phyloP scores from a whole-genome alignment of 2,888 invertebrate genomes.

The Hecatera dysodea region DNA sequence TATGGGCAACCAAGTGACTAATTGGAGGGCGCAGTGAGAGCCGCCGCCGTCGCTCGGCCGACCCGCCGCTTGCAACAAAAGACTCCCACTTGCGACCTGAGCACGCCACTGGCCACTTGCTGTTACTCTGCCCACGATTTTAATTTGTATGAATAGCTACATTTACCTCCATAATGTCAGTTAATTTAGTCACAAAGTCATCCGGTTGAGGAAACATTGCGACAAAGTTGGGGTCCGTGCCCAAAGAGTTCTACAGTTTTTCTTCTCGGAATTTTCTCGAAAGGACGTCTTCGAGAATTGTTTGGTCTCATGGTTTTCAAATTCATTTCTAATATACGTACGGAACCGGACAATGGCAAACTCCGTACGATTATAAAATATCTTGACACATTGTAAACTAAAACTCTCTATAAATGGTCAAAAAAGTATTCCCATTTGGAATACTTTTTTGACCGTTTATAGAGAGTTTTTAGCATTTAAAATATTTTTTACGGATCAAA shows the following conservation, averaged over 20 bases:
- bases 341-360: no score
- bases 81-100: constrained; percentile 38
- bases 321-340: no score
- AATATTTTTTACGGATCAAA: no score
- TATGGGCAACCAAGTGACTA: constrained; percentile 75
- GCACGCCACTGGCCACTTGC: constrained; percentile 46
- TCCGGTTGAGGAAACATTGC: constrained; percentile 5
- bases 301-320: no score
- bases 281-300: no score
- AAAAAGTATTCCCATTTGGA: no score
- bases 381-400: no score
- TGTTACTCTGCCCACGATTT: constrained; percentile 17
- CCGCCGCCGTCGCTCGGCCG: constrained; percentile 29
- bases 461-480: no score
- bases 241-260: constrained; percentile 8
- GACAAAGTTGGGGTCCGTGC: constrained; percentile 14
- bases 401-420: no score
- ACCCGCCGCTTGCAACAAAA: constrained; percentile 56
- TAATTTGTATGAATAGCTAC: constrained; percentile 31
- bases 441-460: no score
- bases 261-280: neutral
- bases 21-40: constrained; percentile 72
- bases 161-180: constrained; percentile 10
- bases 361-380: no score
- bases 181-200: constrained; percentile 32